phyloP scores from a whole-genome alignment of 2,797 vertebrate species.

The Craterocephalus amniculus region DNA sequence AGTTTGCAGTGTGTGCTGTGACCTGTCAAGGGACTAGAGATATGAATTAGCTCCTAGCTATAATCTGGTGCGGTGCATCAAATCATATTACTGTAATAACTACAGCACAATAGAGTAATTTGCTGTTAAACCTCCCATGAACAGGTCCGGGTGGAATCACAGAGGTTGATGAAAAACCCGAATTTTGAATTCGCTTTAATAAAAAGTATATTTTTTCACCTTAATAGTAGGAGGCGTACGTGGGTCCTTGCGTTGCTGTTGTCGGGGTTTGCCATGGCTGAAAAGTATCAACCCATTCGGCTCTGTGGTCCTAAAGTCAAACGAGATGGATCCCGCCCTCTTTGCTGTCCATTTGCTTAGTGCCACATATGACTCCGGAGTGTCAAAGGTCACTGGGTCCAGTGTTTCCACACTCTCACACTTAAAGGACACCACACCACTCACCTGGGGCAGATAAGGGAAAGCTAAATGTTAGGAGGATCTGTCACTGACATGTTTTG shows the following conservation, averaged over 20 bases:
- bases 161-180: no score
- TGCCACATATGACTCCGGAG: constrained; percentile 95
- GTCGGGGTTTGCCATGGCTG: constrained; percentile 95
- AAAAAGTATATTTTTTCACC: constrained; percentile 47
- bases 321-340: constrained; percentile 98
- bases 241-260: constrained; percentile 92
- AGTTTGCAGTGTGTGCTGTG: background rate
- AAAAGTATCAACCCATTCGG: constrained; percentile 97
- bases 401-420: constrained; percentile 98
- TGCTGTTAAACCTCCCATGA: background rate
- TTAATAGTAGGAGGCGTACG: constrained; percentile 91
- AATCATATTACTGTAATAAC: background rate
- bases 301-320: constrained; percentile 98
- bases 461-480: background rate
- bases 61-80: background rate
- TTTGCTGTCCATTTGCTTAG: constrained; percentile 98
- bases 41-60: background rate
- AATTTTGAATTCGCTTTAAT: background rate
- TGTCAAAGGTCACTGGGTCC: constrained; percentile 99
- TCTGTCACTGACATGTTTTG: background rate
- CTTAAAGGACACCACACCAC: constrained; percentile 97
- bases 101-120: background rate
- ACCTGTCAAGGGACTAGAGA: background rate
- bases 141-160: background rate
- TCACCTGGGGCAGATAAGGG: constrained; percentile 76